Base-by-base conservation (phyloP, 2,888 invertebrate species). In the Sphinx pinastri region DNA sequence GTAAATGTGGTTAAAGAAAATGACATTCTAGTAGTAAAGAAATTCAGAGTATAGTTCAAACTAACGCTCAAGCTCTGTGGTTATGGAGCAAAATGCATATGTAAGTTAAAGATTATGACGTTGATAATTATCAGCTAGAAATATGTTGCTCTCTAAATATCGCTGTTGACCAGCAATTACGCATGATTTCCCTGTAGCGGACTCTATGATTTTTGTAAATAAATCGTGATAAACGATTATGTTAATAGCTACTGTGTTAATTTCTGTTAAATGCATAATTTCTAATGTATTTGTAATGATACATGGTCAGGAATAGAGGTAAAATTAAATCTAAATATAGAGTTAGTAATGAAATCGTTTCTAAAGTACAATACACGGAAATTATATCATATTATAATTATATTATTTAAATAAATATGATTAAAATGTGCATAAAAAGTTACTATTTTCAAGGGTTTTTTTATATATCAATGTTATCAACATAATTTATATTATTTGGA, bases 181-280 rank as follows among this genome's bases (percentile, higher is more conserved):
- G 49, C 5, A 47, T 47, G 47, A 63, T 63, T 49, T 47, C 13
- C 7, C 12, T 16, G 16, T 13, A 19, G 12, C 11, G 11, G 45
- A 13, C 47, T 49, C 63, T 63, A n/a, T 63, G 47, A 63, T 63
- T 63, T 63, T 63, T 63, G 49, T 16, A 63, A 12, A 63, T 63
- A 47, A 49, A 63, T 8, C 63, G 7, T 25, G 47, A 63, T 49
- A 49, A 63, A 49, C 19, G 13, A 19, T 11, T 47, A 63, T 11
- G 19, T 16, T 14, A 63, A 63, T 49, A 19, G 19, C 47, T 19
- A 63, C 63, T 25, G 19, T 13, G 19, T 47, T 63, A 63, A 63
- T 63, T 63, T 49, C 49, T 63, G 49, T 63, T 63, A 63, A 63
- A 16, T 49, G 49, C 19, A 63, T 49, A 25, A 63, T 47, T 49